These are phyloP conservation scores for Contarinia nasturtii DNA, from an alignment of 1,140 invertebrate species.

Conservation along the genomic window DNA sequence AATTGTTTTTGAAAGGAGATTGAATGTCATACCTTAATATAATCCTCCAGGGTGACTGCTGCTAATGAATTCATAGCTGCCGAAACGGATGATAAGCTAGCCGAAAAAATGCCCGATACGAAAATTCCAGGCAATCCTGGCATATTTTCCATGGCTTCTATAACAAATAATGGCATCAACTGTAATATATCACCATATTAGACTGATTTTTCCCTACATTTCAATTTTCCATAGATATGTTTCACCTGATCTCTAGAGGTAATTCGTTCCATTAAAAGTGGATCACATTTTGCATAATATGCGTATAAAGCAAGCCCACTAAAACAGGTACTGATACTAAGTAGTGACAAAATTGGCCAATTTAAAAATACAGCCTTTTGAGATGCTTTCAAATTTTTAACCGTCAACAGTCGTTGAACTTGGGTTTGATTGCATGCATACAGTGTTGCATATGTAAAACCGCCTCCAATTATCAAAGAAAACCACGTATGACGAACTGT, in stretches of 20 bases:
- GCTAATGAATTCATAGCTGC: slow-evolving; percentile 65
- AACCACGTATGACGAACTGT: slow-evolving; percentile 56
- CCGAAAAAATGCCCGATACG: slow-evolving; percentile 66
- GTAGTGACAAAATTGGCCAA: slow-evolving; percentile 43
- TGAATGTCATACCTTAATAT: slow-evolving; percentile 31
- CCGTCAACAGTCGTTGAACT: slow-evolving; percentile 68
- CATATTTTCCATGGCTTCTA: slow-evolving; percentile 44
- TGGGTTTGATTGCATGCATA: slow-evolving; percentile 72
- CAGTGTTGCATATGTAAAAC: slow-evolving; percentile 49
- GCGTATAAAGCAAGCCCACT: slow-evolving; percentile 63
- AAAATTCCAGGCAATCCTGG: slow-evolving; percentile 63
- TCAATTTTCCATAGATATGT: not conserved
- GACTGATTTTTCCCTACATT: not conserved
- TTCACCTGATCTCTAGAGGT: slow-evolving; percentile 26
- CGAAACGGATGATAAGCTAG: slow-evolving; percentile 66
- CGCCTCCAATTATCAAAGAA: slow-evolving; percentile 47
- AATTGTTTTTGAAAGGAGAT: not conserved
- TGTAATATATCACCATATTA: slow-evolving; percentile 7
- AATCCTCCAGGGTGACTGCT: slow-evolving; percentile 70
- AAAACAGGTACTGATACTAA: slow-evolving; percentile 51
- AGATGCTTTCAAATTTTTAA: slow-evolving; percentile 44
- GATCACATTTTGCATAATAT: slow-evolving; percentile 57
- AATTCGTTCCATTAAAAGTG: slow-evolving; percentile 33
- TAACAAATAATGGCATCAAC: slow-evolving; percentile 59
- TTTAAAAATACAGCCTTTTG: slow-evolving; percentile 44